Base-by-base conservation (phyloP, 2,888 invertebrate genomes). In the Abscondita cerata region DNA sequence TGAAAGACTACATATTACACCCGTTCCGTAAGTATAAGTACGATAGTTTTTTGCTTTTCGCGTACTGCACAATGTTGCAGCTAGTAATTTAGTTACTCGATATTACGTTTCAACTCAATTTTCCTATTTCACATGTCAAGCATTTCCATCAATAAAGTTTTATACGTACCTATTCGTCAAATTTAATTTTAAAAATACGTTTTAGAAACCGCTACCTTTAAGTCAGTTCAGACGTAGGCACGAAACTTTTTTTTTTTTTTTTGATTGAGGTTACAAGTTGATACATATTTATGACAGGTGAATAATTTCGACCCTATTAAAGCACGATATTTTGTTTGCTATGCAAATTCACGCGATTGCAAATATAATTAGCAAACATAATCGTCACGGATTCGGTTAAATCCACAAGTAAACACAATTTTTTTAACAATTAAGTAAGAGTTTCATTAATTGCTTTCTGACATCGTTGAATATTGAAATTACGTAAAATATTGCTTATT, bases 281-380 rank as follows among this genome's bases (percentile, higher is more conserved):
- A 46, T 54, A 9, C 54, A 3, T 34, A 46, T 54, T 34, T 54
- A 46, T 33, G 18, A 33, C 34, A 2, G 46, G 54, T 54, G 46
- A 54, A 54, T 54, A 54, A 54, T 54, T 33, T 54, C 12, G 33
- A 16, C 16, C 18, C 46, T 19, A 34, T 54, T 46, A 46, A 3
- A 18, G 54, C 54, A 54, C 54, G 54, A 46, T 36, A 46, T 46
- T 34, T 34, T 54, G 46, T 54, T 44, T 54, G 46, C 46, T 46
- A 44, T 54, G 34, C 18, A 54, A 54, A 54, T 54, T 46, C 54
- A 33, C 41, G 44, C 9, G 25, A 44, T 33, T 13, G 44, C 46
- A 36, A 34, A 54, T 46, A 54, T 52, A 52, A 52, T 41, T 41
- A 41, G 31, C 52, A 41, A 40, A 52, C 38, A 40, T 38, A 31